A percentile compares a stretch with the other conserved stretches of the same genome.
phyloP scores from a whole-genome alignment of 1,140 invertebrate species.

The Drosophila burlai region DNA sequence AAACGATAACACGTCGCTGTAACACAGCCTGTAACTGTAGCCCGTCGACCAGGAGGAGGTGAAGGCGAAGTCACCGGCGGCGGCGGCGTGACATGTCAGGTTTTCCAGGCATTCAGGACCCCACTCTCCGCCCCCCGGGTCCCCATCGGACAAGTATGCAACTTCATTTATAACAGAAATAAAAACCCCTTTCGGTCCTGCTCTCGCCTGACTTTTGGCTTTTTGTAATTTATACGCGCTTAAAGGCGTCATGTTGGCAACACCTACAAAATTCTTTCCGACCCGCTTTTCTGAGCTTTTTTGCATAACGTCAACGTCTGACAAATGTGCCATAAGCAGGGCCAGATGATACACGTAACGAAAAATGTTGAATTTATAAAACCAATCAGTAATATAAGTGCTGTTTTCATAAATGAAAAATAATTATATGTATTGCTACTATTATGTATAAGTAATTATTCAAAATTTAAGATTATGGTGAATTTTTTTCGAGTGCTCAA shows the following conservation, averaged over 20 bases:
- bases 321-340: conserved; percentile 82
- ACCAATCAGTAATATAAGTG: background rate
- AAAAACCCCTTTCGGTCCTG: conserved; percentile 61
- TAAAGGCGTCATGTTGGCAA: conserved; percentile 81
- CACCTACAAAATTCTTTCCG: conserved; percentile 73
- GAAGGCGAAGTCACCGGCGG: conserved; percentile 18
- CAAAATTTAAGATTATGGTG: background rate
- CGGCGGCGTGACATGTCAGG: conserved; percentile 73
- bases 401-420: background rate
- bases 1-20: conserved; percentile 62
- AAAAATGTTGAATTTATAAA: background rate
- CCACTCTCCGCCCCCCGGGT: background rate
- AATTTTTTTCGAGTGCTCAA: background rate
- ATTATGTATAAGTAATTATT: background rate
- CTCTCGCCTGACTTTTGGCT: conserved; percentile 67
- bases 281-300: conserved; percentile 52
- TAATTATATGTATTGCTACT: background rate
- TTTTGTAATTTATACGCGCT: conserved; percentile 82
- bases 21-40: conserved; percentile 41
- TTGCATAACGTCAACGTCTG: conserved; percentile 80
- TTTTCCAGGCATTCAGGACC: conserved; percentile 27
- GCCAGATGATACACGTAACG: background rate
- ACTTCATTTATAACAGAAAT: conserved; percentile 77
- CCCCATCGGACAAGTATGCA: conserved; percentile 48
- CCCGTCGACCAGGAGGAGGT: conserved; percentile 34